Conservation (phyloP, 2,113 vertebrate genomes). For the Pantherophis guttatus region DNA sequence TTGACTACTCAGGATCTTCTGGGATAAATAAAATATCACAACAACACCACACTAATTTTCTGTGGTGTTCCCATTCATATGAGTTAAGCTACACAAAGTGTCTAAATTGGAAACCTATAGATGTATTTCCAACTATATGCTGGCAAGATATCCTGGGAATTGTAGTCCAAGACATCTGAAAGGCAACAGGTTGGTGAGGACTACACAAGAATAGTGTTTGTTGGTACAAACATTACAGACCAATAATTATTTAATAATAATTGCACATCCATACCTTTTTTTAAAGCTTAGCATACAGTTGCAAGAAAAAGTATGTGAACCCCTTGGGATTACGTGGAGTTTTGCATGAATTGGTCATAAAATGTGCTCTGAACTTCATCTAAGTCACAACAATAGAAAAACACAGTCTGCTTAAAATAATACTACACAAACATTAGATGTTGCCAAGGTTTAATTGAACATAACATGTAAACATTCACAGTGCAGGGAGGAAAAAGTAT, state of each 20-base stretch:
- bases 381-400: too few species aligned
- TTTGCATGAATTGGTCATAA: too few species aligned
- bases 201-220: background rate
- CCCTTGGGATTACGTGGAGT: too few species aligned
- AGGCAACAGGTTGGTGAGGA: background rate
- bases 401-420: too few species aligned
- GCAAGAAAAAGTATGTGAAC: too few species aligned
- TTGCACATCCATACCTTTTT: background rate
- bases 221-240: background rate
- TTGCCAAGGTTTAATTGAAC: too few species aligned
- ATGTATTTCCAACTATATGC: background rate
- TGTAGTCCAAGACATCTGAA: background rate
- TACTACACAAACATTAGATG: too few species aligned
- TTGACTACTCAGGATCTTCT: background rate
- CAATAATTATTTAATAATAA: slow-evolving; percentile 7
- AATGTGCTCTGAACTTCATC: too few species aligned
- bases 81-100: background rate
- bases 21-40: background rate
- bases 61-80: background rate
- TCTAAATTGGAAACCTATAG: background rate
- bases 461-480: too few species aligned
- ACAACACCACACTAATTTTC: background rate
- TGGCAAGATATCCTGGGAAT: background rate
- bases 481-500: too few species aligned
- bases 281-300: background rate